Base-by-base conservation (phyloP, 2,888 invertebrate genomes). In the Ceraclea dissimilis region DNA sequence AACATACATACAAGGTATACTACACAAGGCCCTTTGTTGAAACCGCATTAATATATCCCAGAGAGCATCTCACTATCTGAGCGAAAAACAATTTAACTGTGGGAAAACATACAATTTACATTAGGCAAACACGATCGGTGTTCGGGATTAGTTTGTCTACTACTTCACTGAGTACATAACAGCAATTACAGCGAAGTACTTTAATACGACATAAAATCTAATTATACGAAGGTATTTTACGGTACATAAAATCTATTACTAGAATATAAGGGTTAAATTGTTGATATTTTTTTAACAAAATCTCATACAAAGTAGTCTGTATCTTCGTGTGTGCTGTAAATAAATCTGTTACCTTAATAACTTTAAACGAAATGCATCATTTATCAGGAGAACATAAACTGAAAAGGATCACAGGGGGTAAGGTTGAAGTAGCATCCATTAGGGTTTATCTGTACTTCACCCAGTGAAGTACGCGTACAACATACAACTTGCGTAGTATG, bases 101-200 rank as follows among this genome's bases (percentile, higher is more conserved):
- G 56, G 57, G 55, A 61, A 59, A 59, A 61, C 61, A 61, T 57
- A 61, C 58, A 51, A 61, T 59, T 58, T 59, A 59, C 61, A 58
- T 58, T 61, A 61, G 52, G 56, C 54, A 52, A 61, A 59, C 59
- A 53, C 49, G 56, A 59, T 61, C 61, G 57, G 51, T 33, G 52
- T 58, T 33, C 31, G 52, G 55, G 57, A 61, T 61, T 61, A 59
- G 55, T 26, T 26, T 26, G 26, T 26, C 26, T 26, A 10, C 26
- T 26, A n/a, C n/a, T 26, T 26, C 26, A 26, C n/a, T 26, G 26
- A 26, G 26, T 26, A 26, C n/a, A n/a, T n/a, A n/a, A n/a, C n/a
- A n/a, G n/a, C n/a, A n/a, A n/a, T n/a, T n/a, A n/a, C n/a, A n/a
- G n/a, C n/a, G n/a, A n/a, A n/a, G n/a, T n/a, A n/a, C n/a, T n/a